Conservation (phyloP, 2,888 invertebrate species). For the Ormyrus nitidulus region DNA sequence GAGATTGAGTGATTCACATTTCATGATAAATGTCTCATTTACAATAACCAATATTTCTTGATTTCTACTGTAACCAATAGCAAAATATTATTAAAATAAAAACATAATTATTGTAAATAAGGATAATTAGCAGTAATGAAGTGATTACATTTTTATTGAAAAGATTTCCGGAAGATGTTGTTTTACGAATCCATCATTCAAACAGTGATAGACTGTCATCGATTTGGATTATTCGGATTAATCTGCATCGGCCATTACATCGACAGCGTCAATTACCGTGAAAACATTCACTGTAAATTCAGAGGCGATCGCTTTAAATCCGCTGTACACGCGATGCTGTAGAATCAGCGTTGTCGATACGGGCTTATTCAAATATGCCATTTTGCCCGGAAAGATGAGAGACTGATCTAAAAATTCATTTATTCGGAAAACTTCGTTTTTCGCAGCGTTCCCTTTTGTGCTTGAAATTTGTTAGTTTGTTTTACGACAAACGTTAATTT, state of each 20-base stretch:
- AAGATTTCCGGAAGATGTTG: constrained; percentile 3
- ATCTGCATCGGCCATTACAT: constrained; percentile 29
- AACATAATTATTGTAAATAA: too few species aligned
- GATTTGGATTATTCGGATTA: constrained; percentile 30
- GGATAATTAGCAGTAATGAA: background rate
- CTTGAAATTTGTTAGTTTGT: too few species aligned
- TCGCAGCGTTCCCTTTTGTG: too few species aligned
- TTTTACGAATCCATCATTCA: background rate
- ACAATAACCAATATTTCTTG: too few species aligned
- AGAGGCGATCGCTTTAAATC: constrained; percentile 9
- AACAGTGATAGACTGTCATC: background rate
- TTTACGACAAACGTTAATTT: too few species aligned
- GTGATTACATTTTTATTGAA: constrained; percentile 22
- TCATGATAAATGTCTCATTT: too few species aligned
- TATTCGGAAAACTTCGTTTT: background rate
- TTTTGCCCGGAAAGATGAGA: background rate
- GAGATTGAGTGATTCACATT: too few species aligned
- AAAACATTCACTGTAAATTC: constrained; percentile 24
- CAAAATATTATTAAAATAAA: too few species aligned
- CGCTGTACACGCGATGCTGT: background rate
- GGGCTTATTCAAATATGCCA: background rate
- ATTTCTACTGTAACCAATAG: too few species aligned
- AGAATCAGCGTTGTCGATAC: background rate
- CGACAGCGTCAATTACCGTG: constrained; percentile 21
- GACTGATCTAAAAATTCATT: background rate